Conservation (phyloP, 2,113 vertebrate genomes). For the Charina bottae region DNA sequence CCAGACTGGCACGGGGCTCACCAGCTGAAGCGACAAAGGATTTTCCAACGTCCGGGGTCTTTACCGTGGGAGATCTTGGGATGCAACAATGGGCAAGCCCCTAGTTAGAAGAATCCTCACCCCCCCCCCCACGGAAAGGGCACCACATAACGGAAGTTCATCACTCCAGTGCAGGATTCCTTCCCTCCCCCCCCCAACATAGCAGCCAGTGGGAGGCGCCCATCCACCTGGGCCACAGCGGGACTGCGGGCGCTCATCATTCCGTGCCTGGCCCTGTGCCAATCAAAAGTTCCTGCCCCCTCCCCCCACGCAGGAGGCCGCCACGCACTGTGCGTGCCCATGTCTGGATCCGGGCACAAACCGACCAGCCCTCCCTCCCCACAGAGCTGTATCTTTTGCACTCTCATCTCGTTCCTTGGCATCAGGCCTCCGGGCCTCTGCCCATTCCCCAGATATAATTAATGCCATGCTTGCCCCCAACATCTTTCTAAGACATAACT, state of each 20-base stretch:
- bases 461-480: fast-evolving
- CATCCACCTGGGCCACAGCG: too few species aligned
- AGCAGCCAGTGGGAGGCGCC: background rate
- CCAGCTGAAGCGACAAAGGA: background rate
- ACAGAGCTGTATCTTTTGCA: background rate
- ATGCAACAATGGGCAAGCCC: fast-evolving
- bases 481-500: background rate
- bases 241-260: too few species aligned
- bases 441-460: background rate
- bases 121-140: background rate
- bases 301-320: background rate
- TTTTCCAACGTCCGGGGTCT: too few species aligned
- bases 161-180: background rate
- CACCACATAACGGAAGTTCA: background rate
- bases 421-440: background rate
- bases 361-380: background rate
- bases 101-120: background rate
- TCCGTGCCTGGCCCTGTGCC: background rate
- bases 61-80: background rate
- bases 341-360: background rate
- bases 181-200: background rate
- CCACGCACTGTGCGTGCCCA: background rate
- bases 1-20: background rate
- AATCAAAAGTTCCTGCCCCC: background rate
- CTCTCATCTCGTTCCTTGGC: fast-evolving